phyloP scores from a whole-genome alignment of 2,888 invertebrate genomes.

The Drosophila hamatofila region DNA sequence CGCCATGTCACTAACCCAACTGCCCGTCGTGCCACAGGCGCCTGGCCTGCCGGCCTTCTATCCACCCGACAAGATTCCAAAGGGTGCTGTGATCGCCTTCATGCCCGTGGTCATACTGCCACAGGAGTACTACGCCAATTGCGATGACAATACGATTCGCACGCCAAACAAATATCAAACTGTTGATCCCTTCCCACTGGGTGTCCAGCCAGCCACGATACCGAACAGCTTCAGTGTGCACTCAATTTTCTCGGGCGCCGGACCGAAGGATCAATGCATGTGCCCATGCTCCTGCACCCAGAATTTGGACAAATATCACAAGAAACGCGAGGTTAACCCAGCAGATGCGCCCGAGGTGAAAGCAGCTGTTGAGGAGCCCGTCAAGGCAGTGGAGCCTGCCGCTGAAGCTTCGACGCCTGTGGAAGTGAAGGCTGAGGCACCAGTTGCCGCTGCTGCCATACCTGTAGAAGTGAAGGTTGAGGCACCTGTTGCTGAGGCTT shows the following conservation, averaged over 20 bases:
- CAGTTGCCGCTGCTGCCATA: slow-evolving; percentile 19
- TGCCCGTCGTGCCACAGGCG: slow-evolving; percentile 83
- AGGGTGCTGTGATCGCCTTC: slow-evolving; percentile 88
- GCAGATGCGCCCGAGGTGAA: slow-evolving; percentile 27
- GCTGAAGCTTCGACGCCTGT: slow-evolving; percentile 17
- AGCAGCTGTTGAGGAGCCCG: slow-evolving; percentile 19
- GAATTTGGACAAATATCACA: slow-evolving; percentile 77
- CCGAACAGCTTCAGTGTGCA: slow-evolving; percentile 75
- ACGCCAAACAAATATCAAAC: slow-evolving; percentile 61
- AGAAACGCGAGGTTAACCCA: slow-evolving; percentile 74
- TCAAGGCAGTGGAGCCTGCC: slow-evolving; percentile 32
- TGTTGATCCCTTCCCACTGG: slow-evolving; percentile 77
- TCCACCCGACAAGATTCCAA: slow-evolving; percentile 85
- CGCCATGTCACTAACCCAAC: slow-evolving; percentile 83
- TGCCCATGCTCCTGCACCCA: slow-evolving; percentile 84
- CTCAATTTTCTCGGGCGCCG: slow-evolving; percentile 73
- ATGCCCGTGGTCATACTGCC: slow-evolving; percentile 91
- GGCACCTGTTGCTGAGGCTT: slow-evolving; percentile 28
- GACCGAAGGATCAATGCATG: slow-evolving; percentile 83
- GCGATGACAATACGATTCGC: slow-evolving; percentile 71
- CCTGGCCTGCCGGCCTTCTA: slow-evolving; percentile 83
- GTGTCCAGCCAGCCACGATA: slow-evolving; percentile 82
- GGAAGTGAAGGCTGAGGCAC: slow-evolving; percentile 29
- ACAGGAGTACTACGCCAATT: slow-evolving; percentile 87
- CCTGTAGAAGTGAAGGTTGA: slow-evolving; percentile 36